Percentiles rank a stretch among this genome's conserved stretches.
Conservation (phyloP, 92 coral and sea anemone genomes). For the Porites cylindrica region DNA sequence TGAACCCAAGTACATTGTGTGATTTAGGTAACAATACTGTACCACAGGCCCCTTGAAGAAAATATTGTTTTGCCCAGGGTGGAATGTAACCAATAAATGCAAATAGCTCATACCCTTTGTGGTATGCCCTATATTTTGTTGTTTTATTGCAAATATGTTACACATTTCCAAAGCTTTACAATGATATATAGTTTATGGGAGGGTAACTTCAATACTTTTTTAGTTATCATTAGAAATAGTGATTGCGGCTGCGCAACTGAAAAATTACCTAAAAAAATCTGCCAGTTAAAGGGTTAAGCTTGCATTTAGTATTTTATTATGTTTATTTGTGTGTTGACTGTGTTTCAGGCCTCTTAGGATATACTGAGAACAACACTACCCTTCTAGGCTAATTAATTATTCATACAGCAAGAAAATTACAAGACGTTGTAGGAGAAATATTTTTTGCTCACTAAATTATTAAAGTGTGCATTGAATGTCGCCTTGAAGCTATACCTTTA, state of each 20-base stretch:
- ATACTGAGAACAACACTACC: too few species aligned
- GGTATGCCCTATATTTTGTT: conserved; percentile 42
- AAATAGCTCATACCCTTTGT: conserved; percentile 48
- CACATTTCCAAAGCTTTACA: conserved; percentile 60
- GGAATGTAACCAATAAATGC: conserved; percentile 48
- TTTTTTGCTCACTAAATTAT: too few species aligned
- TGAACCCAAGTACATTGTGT: conserved; percentile 47
- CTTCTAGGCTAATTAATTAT: too few species aligned
- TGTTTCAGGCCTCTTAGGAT: too few species aligned
- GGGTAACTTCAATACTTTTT: conserved; percentile 38
- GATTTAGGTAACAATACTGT: conserved; percentile 42
- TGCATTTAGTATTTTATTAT: too few species aligned
- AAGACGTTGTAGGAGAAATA: too few species aligned
- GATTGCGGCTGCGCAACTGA: conserved; percentile 31
- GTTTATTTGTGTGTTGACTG: too few species aligned
- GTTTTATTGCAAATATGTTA: conserved; percentile 51
- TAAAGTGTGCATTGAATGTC: too few species aligned
- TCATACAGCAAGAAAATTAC: too few species aligned
- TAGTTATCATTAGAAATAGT: conserved; percentile 34
- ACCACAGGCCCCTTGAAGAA: conserved; percentile 54
- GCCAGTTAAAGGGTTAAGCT: conserved; percentile 46
- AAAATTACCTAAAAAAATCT: conserved; percentile 36
- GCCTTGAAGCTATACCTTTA: too few species aligned
- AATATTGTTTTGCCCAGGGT: conserved; percentile 50
- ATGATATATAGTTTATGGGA: conserved; percentile 63